A percentile compares a stretch with the other conserved stretches of the same genome.
Conservation (phyloP, 1,140 invertebrate species). For the Eueides isabella region DNA sequence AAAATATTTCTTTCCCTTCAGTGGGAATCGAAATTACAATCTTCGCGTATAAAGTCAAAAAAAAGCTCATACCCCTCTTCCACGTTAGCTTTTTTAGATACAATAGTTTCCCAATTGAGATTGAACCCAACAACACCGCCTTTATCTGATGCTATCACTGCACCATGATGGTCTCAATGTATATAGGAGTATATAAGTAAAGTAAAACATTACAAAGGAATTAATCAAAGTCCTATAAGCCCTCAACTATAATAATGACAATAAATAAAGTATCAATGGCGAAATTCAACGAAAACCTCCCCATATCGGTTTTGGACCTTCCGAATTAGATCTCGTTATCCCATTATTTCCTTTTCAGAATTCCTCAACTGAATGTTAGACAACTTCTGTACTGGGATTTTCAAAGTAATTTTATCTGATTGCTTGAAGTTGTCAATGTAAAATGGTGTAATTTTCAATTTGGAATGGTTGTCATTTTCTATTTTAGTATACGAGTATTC, state of each 20-base stretch:
- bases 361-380: background rate
- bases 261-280: background rate
- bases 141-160: too few species aligned
- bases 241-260: background rate
- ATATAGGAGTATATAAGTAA: too few species aligned
- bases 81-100: too few species aligned
- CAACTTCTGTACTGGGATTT: background rate
- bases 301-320: background rate
- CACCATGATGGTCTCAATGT: too few species aligned
- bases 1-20: too few species aligned
- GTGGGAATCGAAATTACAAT: too few species aligned
- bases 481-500: background rate
- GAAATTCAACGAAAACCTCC: background rate
- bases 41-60: too few species aligned
- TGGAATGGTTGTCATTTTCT: background rate
- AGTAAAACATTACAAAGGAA: background rate
- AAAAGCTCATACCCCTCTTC: too few species aligned
- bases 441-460: background rate
- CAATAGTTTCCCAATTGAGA: too few species aligned
- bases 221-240: background rate
- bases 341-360: background rate
- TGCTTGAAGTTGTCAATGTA: slow-evolving; percentile 5
- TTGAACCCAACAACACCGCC: too few species aligned
- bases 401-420: slow-evolving; percentile 2
- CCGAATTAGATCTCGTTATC: background rate